Evolutionary conservation across 2,797 vertebrate genomes (phyloP), one percentile per base, ranked within the genome.

Genomic region (Mastacembelus armatus): DNA sequence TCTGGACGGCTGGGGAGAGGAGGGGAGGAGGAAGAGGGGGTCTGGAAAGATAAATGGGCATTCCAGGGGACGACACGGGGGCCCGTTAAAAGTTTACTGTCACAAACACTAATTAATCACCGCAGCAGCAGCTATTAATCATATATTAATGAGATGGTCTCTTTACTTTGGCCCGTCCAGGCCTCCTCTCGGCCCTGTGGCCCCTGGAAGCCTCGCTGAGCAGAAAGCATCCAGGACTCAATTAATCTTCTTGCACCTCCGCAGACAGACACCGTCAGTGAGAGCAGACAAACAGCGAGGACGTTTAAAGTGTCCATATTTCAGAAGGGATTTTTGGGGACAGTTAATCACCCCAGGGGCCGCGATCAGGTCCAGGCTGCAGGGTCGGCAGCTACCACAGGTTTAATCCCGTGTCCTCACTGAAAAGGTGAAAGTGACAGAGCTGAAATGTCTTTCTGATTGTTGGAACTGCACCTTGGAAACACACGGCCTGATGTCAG

Each of bases 61-160:
- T 87, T 92, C 86, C 80, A 73, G 66, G 71, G 66, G 88, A 91
- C 94, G 84, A 50, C 78, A 66, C 86, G 42, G 82, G 35, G 84
- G 54, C 86, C 86, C 76, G 87, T 89, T 92, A 87, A 92, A 93
- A 85, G 71, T 93, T 95, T 94, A 91, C 92, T 92, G 92, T 94
- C 91, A 89, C 94, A 93, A 94, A 94, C 92, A 93, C 93, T 95
- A 95, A 96, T 96, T 95, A 95, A 95, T 96, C 91, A 93, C 85
- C 87, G 81, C 81, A 77, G 90, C 91, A 89, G 88, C 83, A 57
- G 84, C 92, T 84, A 93, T 96, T 96, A 94, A 96, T 95, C 93
- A 95, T 93, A 90, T 83, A 91, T 93, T 96, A 95, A 96, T 94
- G 94, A 95, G 94, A 95, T 88, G 80, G 57, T 92, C 89, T 92